phyloP scores from a whole-genome alignment of 2,888 invertebrate genomes.

The Pollenia labialis region DNA sequence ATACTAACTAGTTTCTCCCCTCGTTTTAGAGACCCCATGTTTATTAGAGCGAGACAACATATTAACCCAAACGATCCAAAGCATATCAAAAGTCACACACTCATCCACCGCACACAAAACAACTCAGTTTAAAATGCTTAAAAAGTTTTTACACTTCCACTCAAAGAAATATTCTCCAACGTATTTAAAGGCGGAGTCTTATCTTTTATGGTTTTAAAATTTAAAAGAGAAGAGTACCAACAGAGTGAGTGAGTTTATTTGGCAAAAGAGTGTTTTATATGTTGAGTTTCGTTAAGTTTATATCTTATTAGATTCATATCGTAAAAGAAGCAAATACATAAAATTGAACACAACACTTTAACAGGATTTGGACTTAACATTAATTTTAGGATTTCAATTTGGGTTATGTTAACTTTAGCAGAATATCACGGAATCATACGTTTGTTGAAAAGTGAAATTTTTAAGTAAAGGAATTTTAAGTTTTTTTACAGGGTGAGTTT shows the following conservation, averaged over 20 bases:
- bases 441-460: slow-evolving; percentile 58
- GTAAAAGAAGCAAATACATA: slow-evolving; percentile 1
- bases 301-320: slow-evolving; percentile 48
- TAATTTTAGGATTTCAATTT: neutral
- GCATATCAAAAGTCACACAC: slow-evolving; percentile 42
- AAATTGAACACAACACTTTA: slow-evolving; percentile 6
- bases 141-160: slow-evolving; percentile 12
- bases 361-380: slow-evolving; percentile 34
- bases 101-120: neutral
- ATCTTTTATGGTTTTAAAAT: slow-evolving; percentile 45
- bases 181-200: slow-evolving; percentile 56
- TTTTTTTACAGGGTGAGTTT: slow-evolving; percentile 24
- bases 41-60: slow-evolving; percentile 73
- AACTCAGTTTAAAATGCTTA: slow-evolving; percentile 27
- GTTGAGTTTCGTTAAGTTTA: slow-evolving; percentile 68
- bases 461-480: slow-evolving; percentile 41
- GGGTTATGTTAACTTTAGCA: slow-evolving; percentile 23
- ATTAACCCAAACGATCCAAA: slow-evolving; percentile 53
- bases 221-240: neutral
- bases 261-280: neutral
- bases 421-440: slow-evolving; percentile 1
- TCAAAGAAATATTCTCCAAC: slow-evolving; percentile 26
- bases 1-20: slow-evolving; percentile 69
- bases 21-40: slow-evolving; percentile 62
- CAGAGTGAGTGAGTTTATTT: neutral